Percentiles rank a stretch among this genome's conserved stretches.
Evolutionary conservation across 2,113 vertebrate genomes (phyloP).

Genomic region (Tympanuchus pallidicinctus): DNA sequence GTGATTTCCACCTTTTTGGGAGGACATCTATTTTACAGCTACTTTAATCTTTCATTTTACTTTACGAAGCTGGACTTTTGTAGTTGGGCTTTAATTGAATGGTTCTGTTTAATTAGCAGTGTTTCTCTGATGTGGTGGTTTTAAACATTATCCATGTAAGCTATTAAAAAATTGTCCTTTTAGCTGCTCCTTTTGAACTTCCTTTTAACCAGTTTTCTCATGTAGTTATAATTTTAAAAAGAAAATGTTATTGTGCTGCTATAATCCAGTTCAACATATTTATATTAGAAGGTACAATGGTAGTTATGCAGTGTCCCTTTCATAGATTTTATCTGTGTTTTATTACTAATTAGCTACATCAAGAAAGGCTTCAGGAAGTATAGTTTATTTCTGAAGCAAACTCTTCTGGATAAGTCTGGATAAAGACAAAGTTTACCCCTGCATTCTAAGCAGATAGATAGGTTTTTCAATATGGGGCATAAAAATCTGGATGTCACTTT

Average conservation of each 20-base stretch:
- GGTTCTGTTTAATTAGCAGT: slow-evolving; percentile 51
- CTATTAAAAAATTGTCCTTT: slow-evolving; percentile 42
- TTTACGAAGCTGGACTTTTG: slow-evolving; percentile 19
- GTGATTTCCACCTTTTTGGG: background rate
- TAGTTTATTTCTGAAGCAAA: background rate
- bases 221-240: background rate
- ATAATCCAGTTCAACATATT: background rate
- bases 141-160: slow-evolving; percentile 37
- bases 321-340: background rate
- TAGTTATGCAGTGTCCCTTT: background rate
- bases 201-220: slow-evolving; percentile 36
- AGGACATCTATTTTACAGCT: background rate
- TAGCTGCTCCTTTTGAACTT: slow-evolving; percentile 17
- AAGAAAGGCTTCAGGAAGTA: background rate
- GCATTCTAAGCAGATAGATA: background rate
- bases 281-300: background rate
- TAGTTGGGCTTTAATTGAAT: slow-evolving; percentile 34
- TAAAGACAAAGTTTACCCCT: background rate
- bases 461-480: background rate
- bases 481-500: background rate
- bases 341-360: background rate
- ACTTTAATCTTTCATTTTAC: background rate
- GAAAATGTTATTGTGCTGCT: background rate
- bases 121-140: slow-evolving; percentile 61
- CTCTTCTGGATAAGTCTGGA: background rate